Percentiles rank a stretch among this genome's conserved stretches.
phyloP scores from a whole-genome alignment of 2,113 vertebrate species.

The Zosterops pallidus region DNA sequence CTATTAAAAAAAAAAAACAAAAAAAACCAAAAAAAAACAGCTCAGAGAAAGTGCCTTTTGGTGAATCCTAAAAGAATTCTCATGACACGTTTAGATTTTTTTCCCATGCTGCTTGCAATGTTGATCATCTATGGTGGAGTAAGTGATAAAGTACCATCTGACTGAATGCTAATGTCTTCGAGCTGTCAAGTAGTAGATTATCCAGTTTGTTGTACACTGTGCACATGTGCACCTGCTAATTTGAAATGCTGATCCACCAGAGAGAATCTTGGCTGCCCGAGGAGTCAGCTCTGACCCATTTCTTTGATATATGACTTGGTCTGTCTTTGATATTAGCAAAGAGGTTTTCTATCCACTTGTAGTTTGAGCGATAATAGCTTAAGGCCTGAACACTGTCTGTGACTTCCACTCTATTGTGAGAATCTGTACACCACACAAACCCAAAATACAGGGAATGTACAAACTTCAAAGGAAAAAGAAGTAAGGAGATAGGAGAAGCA shows the following conservation, averaged over 20 bases:
- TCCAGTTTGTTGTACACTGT: background rate
- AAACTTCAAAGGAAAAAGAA: slow-evolving; percentile 45
- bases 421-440: background rate
- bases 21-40: background rate
- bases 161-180: slow-evolving; percentile 8
- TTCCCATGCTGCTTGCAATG: background rate
- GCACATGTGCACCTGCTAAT: slow-evolving; percentile 43
- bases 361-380: slow-evolving; percentile 41
- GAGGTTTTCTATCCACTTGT: slow-evolving; percentile 25
- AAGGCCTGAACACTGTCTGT: slow-evolving; percentile 15
- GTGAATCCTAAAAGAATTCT: slow-evolving; percentile 24
- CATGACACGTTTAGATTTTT: background rate
- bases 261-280: slow-evolving; percentile 38
- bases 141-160: slow-evolving; percentile 35
- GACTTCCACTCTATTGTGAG: slow-evolving; percentile 22
- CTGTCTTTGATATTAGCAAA: slow-evolving; percentile 29
- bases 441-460: background rate
- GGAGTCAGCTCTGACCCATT: slow-evolving; percentile 44
- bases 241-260: slow-evolving; percentile 59
- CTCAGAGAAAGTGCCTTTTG: slow-evolving; percentile 33
- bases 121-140: background rate
- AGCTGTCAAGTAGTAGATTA: slow-evolving; percentile 13
- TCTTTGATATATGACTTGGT: slow-evolving; percentile 52
- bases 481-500: background rate
- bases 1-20: background rate